These are phyloP conservation scores for Dolichomitus sp. DNA, from an alignment of 2,888 invertebrate species.

Conservation along the genomic window DNA sequence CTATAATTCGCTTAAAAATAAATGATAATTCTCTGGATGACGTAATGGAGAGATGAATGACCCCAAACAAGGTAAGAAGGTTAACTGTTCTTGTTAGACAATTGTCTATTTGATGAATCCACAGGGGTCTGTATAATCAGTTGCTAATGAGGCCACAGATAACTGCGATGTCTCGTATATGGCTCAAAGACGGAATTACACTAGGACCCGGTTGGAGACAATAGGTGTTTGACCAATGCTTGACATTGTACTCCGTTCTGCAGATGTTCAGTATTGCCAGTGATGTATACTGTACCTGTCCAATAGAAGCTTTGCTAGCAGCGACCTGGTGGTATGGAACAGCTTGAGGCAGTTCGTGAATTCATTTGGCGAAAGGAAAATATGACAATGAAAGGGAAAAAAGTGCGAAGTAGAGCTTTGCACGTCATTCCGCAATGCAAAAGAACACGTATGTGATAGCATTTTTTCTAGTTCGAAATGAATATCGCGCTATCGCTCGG, in stretches of 20 bases:
- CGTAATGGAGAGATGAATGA: too few species aligned
- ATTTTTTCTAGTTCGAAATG: too few species aligned
- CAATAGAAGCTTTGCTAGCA: neutral
- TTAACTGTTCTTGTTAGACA: neutral
- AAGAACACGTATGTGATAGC: too few species aligned
- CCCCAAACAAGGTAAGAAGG: neutral
- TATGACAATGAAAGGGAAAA: neutral
- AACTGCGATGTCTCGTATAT: neutral
- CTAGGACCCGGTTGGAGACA: conserved; percentile 19
- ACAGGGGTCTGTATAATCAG: neutral
- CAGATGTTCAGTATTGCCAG: neutral
- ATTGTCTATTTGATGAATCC: neutral
- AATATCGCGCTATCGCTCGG: too few species aligned
- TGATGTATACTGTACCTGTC: neutral
- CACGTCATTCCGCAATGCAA: too few species aligned
- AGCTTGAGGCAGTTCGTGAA: conserved; percentile 1
- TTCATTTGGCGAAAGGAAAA: neutral
- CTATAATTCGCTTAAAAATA: too few species aligned
- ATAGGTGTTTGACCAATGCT: conserved; percentile 22
- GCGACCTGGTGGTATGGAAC: neutral
- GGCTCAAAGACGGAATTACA: conserved; percentile 44
- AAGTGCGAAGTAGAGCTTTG: neutral
- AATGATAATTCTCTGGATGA: too few species aligned
- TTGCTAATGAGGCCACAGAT: conserved; percentile 1
- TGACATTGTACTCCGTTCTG: neutral